These are phyloP conservation scores for Drosophila erecta DNA, from an alignment of 1,140 invertebrate species.

Conservation along the genomic window DNA sequence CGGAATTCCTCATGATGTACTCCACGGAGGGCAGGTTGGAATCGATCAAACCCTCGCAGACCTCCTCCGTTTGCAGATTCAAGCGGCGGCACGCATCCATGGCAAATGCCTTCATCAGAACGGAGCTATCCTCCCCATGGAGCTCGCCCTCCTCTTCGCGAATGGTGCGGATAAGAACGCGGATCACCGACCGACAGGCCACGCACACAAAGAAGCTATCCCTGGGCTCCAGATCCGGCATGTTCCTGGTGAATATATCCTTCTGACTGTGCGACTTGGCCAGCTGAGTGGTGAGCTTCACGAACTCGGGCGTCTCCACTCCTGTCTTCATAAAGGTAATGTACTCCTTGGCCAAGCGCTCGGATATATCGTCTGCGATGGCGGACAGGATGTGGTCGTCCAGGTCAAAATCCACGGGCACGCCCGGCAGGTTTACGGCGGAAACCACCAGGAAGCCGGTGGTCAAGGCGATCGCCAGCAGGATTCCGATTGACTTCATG, in stretches of 20 bases:
- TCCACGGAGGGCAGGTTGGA: slow-evolving; percentile 85
- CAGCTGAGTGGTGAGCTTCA: slow-evolving; percentile 60
- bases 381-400: slow-evolving; percentile 63
- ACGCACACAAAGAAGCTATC: slow-evolving; percentile 85
- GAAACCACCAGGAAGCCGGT: slow-evolving; percentile 30
- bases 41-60: slow-evolving; percentile 87
- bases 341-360: slow-evolving; percentile 67
- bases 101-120: slow-evolving; percentile 72
- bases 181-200: slow-evolving; percentile 85
- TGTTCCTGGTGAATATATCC: slow-evolving; percentile 73
- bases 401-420: slow-evolving; percentile 63
- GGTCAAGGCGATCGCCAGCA: slow-evolving; percentile 28
- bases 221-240: slow-evolving; percentile 54
- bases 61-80: slow-evolving; percentile 85
- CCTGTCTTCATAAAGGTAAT: slow-evolving; percentile 63
- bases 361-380: slow-evolving; percentile 67
- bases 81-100: slow-evolving; percentile 86
- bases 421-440: slow-evolving; percentile 66
- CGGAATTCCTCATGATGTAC: slow-evolving; percentile 61
- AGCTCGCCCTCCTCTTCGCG: slow-evolving; percentile 63
- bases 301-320: slow-evolving; percentile 58
- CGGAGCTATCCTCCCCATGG: slow-evolving; percentile 47
- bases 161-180: slow-evolving; percentile 84
- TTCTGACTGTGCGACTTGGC: slow-evolving; percentile 69
- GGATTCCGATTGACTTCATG: slow-evolving; percentile 58